Conservation (phyloP, 64 coral and sea anemone species). For the Stylophora pistillata region DNA sequence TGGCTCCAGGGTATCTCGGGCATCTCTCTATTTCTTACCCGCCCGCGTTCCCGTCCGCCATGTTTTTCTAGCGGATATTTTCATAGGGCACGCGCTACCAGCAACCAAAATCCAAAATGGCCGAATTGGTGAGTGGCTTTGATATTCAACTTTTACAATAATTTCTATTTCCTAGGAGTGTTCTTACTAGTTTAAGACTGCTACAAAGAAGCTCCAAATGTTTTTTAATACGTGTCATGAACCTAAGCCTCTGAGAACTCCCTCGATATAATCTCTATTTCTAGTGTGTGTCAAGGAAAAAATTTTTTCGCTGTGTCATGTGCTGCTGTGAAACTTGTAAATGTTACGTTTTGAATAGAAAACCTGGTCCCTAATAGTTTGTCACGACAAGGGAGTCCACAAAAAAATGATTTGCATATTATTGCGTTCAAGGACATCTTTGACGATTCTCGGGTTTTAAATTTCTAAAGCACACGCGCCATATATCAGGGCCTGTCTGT, state of each 20-base stretch:
- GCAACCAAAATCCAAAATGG: background rate
- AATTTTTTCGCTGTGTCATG: constrained; percentile 30
- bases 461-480: too few relatives aligned
- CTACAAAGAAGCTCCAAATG: background rate
- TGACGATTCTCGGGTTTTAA: too few relatives aligned
- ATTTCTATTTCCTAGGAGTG: background rate
- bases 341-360: too few relatives aligned
- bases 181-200: background rate
- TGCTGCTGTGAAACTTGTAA: background rate
- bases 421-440: too few relatives aligned
- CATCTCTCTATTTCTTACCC: too few relatives aligned
- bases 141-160: background rate
- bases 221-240: background rate
- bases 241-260: background rate
- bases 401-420: too few relatives aligned
- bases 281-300: background rate
- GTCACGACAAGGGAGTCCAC: too few relatives aligned
- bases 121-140: constrained; percentile 33
- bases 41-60: too few relatives aligned
- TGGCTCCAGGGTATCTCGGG: too few relatives aligned
- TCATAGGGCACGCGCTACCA: background rate
- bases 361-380: too few relatives aligned
- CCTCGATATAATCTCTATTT: background rate
- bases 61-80: background rate
- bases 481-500: too few relatives aligned